Evolutionary conservation across 2,797 vertebrate species (phyloP).

Genomic region (Meda fulgida): DNA sequence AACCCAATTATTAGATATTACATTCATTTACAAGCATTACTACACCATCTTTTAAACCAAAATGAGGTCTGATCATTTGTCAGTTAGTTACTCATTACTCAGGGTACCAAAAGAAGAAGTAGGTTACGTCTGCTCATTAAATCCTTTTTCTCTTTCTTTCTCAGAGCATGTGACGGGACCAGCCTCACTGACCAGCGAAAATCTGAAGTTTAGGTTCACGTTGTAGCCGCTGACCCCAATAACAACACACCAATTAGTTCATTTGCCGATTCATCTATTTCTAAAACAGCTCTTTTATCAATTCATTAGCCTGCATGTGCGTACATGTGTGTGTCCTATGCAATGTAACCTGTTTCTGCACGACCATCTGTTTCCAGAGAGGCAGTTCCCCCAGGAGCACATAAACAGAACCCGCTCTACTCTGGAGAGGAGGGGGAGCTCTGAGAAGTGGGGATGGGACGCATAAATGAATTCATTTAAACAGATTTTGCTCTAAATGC

Average conservation of each 20-base stretch:
- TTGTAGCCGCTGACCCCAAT: conserved; percentile 38
- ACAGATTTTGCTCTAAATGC: conserved; percentile 78
- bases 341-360: conserved; percentile 74
- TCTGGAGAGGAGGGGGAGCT: conserved; percentile 67
- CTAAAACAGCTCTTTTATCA: conserved; percentile 47
- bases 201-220: conserved; percentile 28
- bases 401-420: conserved; percentile 78
- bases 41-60: conserved; percentile 41
- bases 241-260: conserved; percentile 49
- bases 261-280: conserved; percentile 46
- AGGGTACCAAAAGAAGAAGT: conserved; percentile 27
- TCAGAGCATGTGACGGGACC: conserved; percentile 12
- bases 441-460: conserved; percentile 56
- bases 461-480: conserved; percentile 87
- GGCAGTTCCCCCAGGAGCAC: conserved; percentile 74
- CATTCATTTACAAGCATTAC: conserved; percentile 34
- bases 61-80: conserved; percentile 45
- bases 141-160: conserved; percentile 31
- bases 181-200: conserved; percentile 35
- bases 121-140: conserved; percentile 50
- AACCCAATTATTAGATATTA: conserved; percentile 31
- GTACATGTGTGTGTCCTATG: conserved; percentile 59
- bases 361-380: conserved; percentile 79
- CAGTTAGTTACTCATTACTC: conserved; percentile 33
- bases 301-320: conserved; percentile 47